These are phyloP conservation scores for Tadarida brasiliensis DNA, from an alignment of 2,797 vertebrate genomes.

Conservation along the genomic window DNA sequence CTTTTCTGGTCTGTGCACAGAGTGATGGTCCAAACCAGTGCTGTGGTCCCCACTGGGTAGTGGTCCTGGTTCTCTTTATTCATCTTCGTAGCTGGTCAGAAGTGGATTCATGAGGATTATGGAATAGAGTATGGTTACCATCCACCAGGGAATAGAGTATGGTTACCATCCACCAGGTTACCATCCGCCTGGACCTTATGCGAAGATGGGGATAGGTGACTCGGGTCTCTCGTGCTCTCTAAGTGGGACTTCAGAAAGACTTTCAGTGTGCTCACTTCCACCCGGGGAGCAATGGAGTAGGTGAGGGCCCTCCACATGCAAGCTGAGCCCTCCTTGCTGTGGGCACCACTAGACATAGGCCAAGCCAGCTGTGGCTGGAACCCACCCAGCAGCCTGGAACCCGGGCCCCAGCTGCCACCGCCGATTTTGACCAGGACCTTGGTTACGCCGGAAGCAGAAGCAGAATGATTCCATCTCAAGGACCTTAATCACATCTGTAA, in stretches of 20 bases:
- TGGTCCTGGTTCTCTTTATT: neutral
- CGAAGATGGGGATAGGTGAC: neutral
- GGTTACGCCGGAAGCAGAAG: neutral
- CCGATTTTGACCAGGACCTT: neutral
- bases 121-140: neutral
- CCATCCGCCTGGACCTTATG: neutral
- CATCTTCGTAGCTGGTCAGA: neutral
- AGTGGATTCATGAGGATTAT: neutral
- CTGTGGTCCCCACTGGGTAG: neutral
- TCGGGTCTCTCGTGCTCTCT: neutral
- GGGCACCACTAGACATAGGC: conserved; percentile 76
- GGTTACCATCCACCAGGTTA: neutral
- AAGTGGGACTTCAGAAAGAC: neutral
- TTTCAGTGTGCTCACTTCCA: neutral
- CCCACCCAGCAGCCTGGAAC: conserved; percentile 61
- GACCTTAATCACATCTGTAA: neutral
- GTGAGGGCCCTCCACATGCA: conserved; percentile 92
- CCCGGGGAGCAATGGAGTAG: conserved; percentile 93
- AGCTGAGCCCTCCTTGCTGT: conserved; percentile 85
- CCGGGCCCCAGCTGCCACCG: neutral
- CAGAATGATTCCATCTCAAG: neutral
- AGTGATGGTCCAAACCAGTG: neutral
- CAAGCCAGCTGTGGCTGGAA: conserved; percentile 41
- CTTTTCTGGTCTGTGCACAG: neutral
- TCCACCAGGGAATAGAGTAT: neutral